Evolutionary conservation across 2,797 vertebrate species (phyloP), one percentile per base, ranked within the genome.

Genomic region (Ibycter americanus): DNA sequence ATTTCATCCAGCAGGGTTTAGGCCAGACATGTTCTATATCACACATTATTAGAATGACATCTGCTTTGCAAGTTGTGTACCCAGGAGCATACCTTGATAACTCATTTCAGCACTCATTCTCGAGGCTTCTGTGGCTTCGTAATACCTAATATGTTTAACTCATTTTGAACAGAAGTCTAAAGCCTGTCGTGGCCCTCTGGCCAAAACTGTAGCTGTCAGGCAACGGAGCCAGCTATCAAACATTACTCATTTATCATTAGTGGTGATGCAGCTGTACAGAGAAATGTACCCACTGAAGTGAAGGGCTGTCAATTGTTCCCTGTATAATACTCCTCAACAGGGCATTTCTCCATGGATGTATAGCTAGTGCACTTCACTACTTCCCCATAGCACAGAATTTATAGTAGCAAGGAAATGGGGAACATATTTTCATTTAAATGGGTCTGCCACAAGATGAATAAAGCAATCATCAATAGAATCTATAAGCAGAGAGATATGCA

Each of bases 41-140:
- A 98, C 98, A 98, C 98, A 98, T 99, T 99, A 99, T 99, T 99
- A 99, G 99, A 99, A 99, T 99, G 98, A 99, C 99, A 99, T 99
- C 99, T 98, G 98, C 98, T 99, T 99, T 99, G 98, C 98, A 99
- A 98, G 98, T 99, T 98, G 98, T 98, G 98, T 98, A 98, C 98
- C 98, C 98, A 98, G 98, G 98, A 99, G 98, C 98, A 98, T 99
- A 98, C 98, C 98, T 98, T 98, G 98, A 99, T 99, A 98, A 98
- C 98, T 98, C 98, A 98, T 98, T 98, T 98, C 98, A 98, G 97
- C 97, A 96, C 98, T 98, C 97, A 96, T 98, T 98, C 98, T 97
- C 59, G 90, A 97, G 98, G 98, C 97, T 98, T 98, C 98, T 98
- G 98, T 96, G 98, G 98, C 98, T 98, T 98, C 98, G 97, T 98